Base-by-base conservation (phyloP, 2,113 vertebrate genomes). In the Proterorhinus semilunaris region DNA sequence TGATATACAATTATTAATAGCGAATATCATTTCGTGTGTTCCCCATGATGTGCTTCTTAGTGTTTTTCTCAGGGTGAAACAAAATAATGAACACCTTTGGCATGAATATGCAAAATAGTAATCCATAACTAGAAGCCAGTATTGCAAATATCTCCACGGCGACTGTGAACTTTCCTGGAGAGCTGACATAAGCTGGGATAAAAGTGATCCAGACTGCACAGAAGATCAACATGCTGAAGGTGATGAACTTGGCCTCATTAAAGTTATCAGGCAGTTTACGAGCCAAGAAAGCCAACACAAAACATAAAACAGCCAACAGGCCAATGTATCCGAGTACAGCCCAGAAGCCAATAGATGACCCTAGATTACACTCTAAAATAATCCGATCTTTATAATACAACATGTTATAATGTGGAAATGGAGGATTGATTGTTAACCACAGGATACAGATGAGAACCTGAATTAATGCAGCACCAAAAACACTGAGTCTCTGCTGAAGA, bases 141-240 rank as follows among this genome's bases (percentile, higher is more conserved):
- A 92, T 93, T 0, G 91, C 92, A 87, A 93, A 93, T 72, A 93
- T 92, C 54, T 93, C 92, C 46, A 93, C 92, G 43, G 91, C 92
- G 1, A 92, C 92, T 46, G 90, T 92, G 44, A 91, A 91, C 72
- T 92, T 93, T 1, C 91, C 92, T 45, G 92, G 92, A 50, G 92
- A 92, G 71, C 92, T 93, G 72, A 92, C 80, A 80, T 93, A 92
- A 0, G 90, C 90, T 10, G 92, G 92, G 15, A 93, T 93, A 11
- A 93, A 93, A 10, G 90, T 86, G 50, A 90, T 78, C 92, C 92
- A 93, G 0, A 92, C 91, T 5, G 89, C 86, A 75, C 89, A 93
- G 82, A 92, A 92, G 75, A 92, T 92, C 69, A 93, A 43, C 92
- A 92, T 93, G 80, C 92, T 93, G 13, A 93, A 93, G 6, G 92